These are phyloP conservation scores for Telmatochromis brachygnathus DNA, from an alignment of 2,113 vertebrate species.

Conservation along the genomic window DNA sequence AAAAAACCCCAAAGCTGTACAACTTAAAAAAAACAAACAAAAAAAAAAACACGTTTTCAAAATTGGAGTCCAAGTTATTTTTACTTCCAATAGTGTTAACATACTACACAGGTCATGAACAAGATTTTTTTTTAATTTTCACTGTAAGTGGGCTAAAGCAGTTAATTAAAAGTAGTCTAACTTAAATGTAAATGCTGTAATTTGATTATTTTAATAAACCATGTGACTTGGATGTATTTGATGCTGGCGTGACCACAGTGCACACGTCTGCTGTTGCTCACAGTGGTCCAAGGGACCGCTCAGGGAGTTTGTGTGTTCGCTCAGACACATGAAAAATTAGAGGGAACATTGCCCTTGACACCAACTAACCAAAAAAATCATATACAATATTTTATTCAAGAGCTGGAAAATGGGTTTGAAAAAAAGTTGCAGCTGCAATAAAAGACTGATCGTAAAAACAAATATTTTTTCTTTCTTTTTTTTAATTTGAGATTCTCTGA, in stretches of 20 bases:
- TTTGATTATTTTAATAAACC: neutral
- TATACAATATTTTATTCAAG: neutral
- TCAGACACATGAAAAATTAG: neutral
- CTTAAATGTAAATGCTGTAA: neutral
- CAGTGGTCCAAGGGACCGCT: neutral
- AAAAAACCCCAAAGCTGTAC: too few species aligned
- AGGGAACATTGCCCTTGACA: neutral
- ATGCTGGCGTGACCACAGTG: neutral
- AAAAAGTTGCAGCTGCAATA: neutral
- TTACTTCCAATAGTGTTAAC: neutral
- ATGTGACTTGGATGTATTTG: neutral
- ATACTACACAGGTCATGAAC: neutral
- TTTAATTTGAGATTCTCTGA: neutral
- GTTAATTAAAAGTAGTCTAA: neutral
- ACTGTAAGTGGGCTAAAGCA: neutral
- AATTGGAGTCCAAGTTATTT: neutral
- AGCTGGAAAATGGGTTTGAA: neutral
- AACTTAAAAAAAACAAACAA: too few species aligned
- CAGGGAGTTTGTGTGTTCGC: neutral
- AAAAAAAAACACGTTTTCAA: neutral
- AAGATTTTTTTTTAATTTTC: fast-evolving
- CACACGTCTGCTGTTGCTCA: neutral
- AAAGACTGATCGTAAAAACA: neutral
- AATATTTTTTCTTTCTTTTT: neutral
- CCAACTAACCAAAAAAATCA: neutral